Evolutionary conservation across 2,797 vertebrate species (phyloP), one percentile per base, ranked within the genome.

Genomic region (Scolopax bukidnonensis): DNA sequence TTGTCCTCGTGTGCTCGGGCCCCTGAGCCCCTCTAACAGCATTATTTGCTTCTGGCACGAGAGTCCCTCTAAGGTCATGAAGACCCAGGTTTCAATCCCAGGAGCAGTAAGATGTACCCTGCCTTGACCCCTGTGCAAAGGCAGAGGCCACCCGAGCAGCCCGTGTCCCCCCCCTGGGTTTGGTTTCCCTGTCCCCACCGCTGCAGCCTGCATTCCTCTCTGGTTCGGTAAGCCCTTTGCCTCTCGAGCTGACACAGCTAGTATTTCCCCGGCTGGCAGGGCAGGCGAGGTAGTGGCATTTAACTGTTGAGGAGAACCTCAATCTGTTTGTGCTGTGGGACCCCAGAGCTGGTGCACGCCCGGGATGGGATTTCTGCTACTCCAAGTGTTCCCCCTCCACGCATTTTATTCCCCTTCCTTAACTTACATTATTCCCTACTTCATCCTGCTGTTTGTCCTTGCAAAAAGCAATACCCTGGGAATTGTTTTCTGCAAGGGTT

Each of bases 181-280:
- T 87, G 0, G 0, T 51, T 89, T 90, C 71, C 48, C 79, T 83
- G 75, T 96, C 93, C 85, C 86, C 30, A 21, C 13, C 0, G 76
- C 85, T 91, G 93, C 83, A 69, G 88, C 95, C 90, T 95, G 86
- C 88, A 89, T 97, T 97, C 95, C 90, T 95, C 84, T 92, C 81
- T 1, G 6, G 15, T 87, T 94, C 19, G 0, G 61, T 90, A 93
- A 96, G 88, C 77, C 78, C 24, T 81, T 67, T 80, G 88, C 90
- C 71, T 85, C 93, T 90, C 0, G 0, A 0, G 68, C 96, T 95
- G 95, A 94, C 86, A 77, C 90, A 95, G 95, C 95, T 87, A 47
- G 47, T 96, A 16, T 85, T 96, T 95, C 94, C 56, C 53, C 8
- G 3, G 10, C 75, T 94, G 92, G 84, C 92, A 85, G 88, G 71